Evolutionary conservation across 30 jellyfish, hydroid and myxozoan genomes (phyloP).

Genomic region (Catostylus mosaicus): DNA sequence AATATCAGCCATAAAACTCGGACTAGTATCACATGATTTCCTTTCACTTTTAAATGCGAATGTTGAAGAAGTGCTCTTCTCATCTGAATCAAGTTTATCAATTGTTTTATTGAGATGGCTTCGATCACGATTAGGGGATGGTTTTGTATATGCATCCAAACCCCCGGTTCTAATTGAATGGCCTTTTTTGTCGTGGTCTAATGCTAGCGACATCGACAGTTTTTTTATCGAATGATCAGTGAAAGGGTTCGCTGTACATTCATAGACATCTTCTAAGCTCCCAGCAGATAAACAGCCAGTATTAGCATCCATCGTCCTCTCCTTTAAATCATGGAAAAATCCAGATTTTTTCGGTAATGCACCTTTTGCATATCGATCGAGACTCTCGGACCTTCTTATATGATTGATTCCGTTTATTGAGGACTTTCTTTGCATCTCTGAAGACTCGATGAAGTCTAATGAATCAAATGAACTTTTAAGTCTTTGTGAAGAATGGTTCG

Average conservation of each 20-base stretch:
- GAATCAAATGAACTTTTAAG: conserved; percentile 23
- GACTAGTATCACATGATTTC: neutral
- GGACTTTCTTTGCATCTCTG: conserved; percentile 20
- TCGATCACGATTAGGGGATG: neutral
- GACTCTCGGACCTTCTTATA: conserved; percentile 45
- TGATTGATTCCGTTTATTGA: neutral
- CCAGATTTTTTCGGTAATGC: conserved; percentile 44
- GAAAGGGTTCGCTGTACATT: neutral
- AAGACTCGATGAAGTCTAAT: conserved; percentile 27
- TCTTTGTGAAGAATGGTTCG: neutral
- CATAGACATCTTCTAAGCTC: neutral
- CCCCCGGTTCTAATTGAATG: neutral
- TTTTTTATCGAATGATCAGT: neutral
- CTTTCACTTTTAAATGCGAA: neutral
- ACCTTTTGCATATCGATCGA: neutral
- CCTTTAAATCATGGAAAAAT: conserved; percentile 60
- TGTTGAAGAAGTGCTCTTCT: neutral
- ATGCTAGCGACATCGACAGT: neutral
- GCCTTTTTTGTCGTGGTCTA: neutral
- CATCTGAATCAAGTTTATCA: neutral
- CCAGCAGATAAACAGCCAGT: neutral
- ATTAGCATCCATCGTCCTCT: conserved; percentile 32
- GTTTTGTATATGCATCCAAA: neutral
- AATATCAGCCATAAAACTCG: conserved; percentile 10
- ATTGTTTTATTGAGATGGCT: conserved; percentile 6